phyloP scores from a whole-genome alignment of 2,888 invertebrate species.

The Pyrrhia umbra region DNA sequence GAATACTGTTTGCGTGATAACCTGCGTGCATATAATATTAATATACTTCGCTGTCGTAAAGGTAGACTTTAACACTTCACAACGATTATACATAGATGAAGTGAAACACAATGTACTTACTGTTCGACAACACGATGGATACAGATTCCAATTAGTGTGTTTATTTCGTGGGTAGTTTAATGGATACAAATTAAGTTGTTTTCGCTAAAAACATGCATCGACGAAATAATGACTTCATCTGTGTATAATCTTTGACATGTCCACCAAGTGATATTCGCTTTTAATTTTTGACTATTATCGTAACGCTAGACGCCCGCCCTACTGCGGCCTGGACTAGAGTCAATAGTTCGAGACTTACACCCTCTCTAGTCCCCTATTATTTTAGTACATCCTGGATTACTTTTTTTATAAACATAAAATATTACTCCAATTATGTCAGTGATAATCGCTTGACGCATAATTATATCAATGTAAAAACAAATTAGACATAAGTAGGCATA shows the following conservation, averaged over 20 bases:
- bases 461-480: slow-evolving; percentile 78
- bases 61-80: slow-evolving; percentile 36
- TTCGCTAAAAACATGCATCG: background rate
- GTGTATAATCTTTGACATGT: slow-evolving; percentile 48
- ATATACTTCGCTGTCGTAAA: slow-evolving; percentile 26
- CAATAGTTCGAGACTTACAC: slow-evolving; percentile 47
- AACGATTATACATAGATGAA: slow-evolving; percentile 47
- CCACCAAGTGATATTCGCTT: slow-evolving; percentile 78
- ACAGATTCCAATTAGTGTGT: slow-evolving; percentile 30
- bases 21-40: slow-evolving; percentile 32
- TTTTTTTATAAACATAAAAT: slow-evolving; percentile 57
- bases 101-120: slow-evolving; percentile 36
- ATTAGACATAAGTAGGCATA: slow-evolving; percentile 81
- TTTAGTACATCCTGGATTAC: slow-evolving; percentile 64
- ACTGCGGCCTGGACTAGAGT: slow-evolving; percentile 53
- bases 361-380: slow-evolving; percentile 71
- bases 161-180: background rate
- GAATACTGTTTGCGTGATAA: slow-evolving; percentile 27
- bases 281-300: slow-evolving; percentile 66
- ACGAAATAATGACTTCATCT: slow-evolving; percentile 27
- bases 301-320: slow-evolving; percentile 57
- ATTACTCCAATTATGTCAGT: slow-evolving; percentile 64
- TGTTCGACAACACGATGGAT: slow-evolving; percentile 15
- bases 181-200: background rate
- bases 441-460: slow-evolving; percentile 62